phyloP scores from a whole-genome alignment of 2,888 invertebrate genomes.

The Resseliella maxima region DNA sequence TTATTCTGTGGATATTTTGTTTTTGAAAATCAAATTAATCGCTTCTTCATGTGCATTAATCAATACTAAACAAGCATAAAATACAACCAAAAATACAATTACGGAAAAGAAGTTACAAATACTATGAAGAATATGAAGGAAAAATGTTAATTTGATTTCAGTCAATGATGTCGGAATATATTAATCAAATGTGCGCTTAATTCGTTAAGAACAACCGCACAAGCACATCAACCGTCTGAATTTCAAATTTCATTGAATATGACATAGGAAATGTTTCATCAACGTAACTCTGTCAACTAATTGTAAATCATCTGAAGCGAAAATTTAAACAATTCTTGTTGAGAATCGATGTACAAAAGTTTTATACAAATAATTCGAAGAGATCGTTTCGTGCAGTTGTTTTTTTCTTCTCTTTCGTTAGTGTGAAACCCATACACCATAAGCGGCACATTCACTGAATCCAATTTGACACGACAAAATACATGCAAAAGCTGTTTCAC shows the following conservation, averaged over 20 bases:
- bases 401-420: background rate
- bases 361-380: background rate
- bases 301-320: conserved; percentile 43
- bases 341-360: conserved; percentile 11
- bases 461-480: conserved; percentile 20
- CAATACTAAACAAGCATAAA: background rate
- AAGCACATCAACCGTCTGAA: background rate
- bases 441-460: background rate
- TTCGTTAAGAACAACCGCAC: background rate
- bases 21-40: background rate
- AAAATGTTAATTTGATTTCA: background rate
- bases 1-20: background rate
- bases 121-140: background rate
- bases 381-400: background rate
- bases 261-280: background rate
- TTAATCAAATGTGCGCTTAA: background rate
- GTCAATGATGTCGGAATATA: conserved; percentile 32
- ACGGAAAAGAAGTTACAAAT: background rate
- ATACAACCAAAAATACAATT: background rate
- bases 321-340: background rate
- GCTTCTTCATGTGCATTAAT: background rate
- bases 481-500: background rate
- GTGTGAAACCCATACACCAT: conserved; percentile 10
- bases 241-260: background rate
- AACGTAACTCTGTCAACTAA: conserved; percentile 16